These are phyloP conservation scores for Odontamblyopus lacepedii DNA, from an alignment of 2,797 vertebrate species.

Conservation along the genomic window DNA sequence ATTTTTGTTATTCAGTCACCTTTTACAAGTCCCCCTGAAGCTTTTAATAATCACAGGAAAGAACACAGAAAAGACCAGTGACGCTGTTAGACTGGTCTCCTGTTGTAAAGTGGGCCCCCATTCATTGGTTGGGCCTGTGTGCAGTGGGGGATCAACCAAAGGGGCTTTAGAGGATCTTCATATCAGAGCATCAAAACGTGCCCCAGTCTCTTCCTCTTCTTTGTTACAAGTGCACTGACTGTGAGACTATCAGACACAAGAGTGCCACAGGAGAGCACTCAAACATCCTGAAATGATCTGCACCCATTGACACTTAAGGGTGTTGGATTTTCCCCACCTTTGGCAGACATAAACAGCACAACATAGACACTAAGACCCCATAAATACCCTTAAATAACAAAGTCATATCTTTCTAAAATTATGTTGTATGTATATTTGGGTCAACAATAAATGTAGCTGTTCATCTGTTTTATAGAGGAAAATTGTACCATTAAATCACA, in stretches of 20 bases:
- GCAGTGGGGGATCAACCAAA: conserved; percentile 32
- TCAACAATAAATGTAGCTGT: not conserved
- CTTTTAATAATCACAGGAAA: conserved; percentile 69
- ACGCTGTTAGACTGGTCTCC: conserved; percentile 68
- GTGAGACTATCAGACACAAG: conserved; percentile 48
- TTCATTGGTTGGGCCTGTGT: conserved; percentile 58
- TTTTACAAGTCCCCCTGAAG: conserved; percentile 70
- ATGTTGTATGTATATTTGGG: not conserved
- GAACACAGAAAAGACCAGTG: conserved; percentile 58
- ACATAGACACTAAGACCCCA: not conserved
- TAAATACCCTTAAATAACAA: not conserved
- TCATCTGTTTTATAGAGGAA: not conserved
- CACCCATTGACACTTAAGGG: not conserved
- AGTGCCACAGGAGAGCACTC: conserved; percentile 5
- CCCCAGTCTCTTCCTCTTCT: conserved; percentile 34
- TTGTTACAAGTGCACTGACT: conserved; percentile 29
- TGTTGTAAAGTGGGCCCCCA: conserved; percentile 74
- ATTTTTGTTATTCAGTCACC: conserved; percentile 71
- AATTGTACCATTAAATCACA: not conserved
- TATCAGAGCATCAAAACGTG: conserved; percentile 40
- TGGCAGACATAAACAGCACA: not conserved
- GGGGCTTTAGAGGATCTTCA: conserved; percentile 67
- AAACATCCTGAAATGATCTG: conserved; percentile 1
- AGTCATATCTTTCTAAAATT: not conserved
- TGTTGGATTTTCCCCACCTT: not conserved